A percentile compares a stretch with the other conserved stretches of the same genome.
Conservation (phyloP, 2,888 invertebrate genomes). For the Pterostichus niger region DNA sequence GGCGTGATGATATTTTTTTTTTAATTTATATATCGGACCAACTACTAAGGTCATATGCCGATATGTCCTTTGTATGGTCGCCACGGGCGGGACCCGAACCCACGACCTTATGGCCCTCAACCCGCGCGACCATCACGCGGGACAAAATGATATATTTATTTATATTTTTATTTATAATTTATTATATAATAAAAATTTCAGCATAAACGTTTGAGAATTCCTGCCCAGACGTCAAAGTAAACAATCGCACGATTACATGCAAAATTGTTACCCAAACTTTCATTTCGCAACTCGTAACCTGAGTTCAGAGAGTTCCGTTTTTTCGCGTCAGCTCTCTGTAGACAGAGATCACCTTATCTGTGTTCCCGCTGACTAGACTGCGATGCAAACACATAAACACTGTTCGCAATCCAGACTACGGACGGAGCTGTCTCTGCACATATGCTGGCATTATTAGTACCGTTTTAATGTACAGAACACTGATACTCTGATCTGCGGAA, state of each 20-base stretch:
- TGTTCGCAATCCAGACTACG: neutral
- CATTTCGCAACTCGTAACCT: conserved; percentile 44
- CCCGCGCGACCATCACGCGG: no score
- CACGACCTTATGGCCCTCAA: no score
- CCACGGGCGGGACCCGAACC: no score
- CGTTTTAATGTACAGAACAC: conserved; percentile 34
- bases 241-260: conserved; percentile 47
- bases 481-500: neutral
- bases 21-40: no score
- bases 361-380: conserved; percentile 6
- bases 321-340: conserved; percentile 3
- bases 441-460: conserved; percentile 45
- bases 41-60: no score
- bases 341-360: conserved; percentile 2
- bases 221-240: conserved; percentile 4
- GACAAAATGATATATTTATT: no score
- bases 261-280: conserved; percentile 60
- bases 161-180: conserved; percentile 20
- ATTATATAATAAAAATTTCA: conserved; percentile 3
- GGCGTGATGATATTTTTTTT: no score
- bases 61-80: no score
- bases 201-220: conserved; percentile 24
- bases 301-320: conserved; percentile 14
- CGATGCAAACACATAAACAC: neutral
- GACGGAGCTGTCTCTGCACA: neutral